Evolutionary conservation across 2,113 vertebrate genomes (phyloP), one percentile per base, ranked within the genome.

Genomic region (Fulmarus glacialis): DNA sequence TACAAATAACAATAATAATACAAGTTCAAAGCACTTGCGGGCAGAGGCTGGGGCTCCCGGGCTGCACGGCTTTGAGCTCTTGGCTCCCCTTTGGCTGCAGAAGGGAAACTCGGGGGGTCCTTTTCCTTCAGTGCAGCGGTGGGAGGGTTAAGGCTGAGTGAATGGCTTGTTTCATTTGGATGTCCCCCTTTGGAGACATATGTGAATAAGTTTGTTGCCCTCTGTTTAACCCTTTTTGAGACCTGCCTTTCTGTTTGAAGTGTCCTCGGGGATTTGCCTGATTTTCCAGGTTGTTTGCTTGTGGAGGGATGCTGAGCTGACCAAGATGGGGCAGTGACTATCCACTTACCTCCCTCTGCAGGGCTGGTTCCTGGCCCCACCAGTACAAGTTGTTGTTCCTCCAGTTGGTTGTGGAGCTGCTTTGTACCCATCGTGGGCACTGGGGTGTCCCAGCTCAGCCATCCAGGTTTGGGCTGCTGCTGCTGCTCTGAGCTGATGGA

Each of bases 201-300:
- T 8, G 8, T 10, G 84, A 87, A 66, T 60, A 64, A 55, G 50
- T 86, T 89, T 34, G 26, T 52, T 45, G 12, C 34, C 58, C 82
- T 88, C 50, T 52, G 32, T 89, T 82, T 94, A 71, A 86, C 48
- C 53, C 47, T 72, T 80, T 80, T 74, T 58, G 48, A 90, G 82
- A 29, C 47, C 45, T 62, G 45, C 55, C n/a, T 74, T 73, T 59
- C 56, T 58, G 63, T 78, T 26, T 73, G 78, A 87, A 82, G 55
- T 14, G 4, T 70, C 70, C 78, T 45, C 1, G 9, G 83, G 80
- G 84, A 48, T 48, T 82, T 79, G 30, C 50, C 60, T 88, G 89
- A 36, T 73, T 95, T 93, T 91, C 56, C 63, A 55, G 36, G 58
- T 53, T 75, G 38, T 11, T 88, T 96, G 63, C 62, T 55, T 72